A percentile compares a stretch with the other conserved stretches of the same genome.
Conservation (phyloP, 2,888 invertebrate species). For the Aporophyla nigra region DNA sequence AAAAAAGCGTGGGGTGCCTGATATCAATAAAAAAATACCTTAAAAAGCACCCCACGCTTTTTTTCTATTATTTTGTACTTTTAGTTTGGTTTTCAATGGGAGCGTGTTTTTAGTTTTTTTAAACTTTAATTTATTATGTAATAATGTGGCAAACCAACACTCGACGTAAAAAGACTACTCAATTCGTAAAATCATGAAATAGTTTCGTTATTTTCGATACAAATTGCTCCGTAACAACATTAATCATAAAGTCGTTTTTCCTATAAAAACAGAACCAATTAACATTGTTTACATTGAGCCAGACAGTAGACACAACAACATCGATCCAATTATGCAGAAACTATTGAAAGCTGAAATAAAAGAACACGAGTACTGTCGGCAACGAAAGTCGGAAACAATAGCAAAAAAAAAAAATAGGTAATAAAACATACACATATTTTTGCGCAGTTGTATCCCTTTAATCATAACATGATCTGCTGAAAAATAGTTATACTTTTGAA, state of each 20-base stretch:
- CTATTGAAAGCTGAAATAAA: not conserved
- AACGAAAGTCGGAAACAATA: not conserved
- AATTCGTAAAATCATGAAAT: not conserved
- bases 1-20: no score
- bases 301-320: slow-evolving; percentile 17
- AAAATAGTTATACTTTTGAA: not conserved
- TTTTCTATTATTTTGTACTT: no score
- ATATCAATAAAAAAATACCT: no score
- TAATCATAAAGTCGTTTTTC: not conserved
- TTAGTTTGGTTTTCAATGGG: no score
- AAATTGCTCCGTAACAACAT: not conserved
- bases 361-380: not conserved
- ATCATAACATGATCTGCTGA: not conserved
- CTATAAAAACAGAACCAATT: slow-evolving; percentile 3
- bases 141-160: not conserved
- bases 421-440: not conserved
- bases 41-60: no score
- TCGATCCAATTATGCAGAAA: slow-evolving; percentile 14
- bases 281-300: slow-evolving; percentile 11
- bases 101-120: no score
- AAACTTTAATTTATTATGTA: no score
- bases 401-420: not conserved
- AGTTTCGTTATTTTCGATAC: not conserved
- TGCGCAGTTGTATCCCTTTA: not conserved
- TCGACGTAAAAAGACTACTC: not conserved